Base-by-base conservation (phyloP, 2,888 invertebrate genomes). In the Iselma pallidipennis region DNA sequence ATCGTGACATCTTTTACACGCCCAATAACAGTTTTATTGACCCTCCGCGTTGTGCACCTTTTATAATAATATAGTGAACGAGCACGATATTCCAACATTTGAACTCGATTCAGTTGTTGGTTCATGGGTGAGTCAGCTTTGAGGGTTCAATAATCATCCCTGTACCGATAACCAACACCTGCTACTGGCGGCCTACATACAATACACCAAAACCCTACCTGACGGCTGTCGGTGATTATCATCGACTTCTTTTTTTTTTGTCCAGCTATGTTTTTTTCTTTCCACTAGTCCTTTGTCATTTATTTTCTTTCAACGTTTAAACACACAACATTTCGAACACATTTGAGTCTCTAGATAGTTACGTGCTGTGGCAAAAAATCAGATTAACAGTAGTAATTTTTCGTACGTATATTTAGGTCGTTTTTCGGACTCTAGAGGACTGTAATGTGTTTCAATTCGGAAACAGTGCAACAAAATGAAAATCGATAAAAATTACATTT, bases 61-160 rank as follows among this genome's bases (percentile, higher is more conserved):
- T n/a, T n/a, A n/a, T n/a, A n/a, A n/a, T n/a, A n/a, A n/a, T n/a
- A n/a, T n/a, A n/a, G n/a, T n/a, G n/a, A n/a, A n/a, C n/a, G n/a
- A n/a, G n/a, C n/a, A n/a, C n/a, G n/a, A n/a, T n/a, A n/a, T n/a
- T n/a, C n/a, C n/a, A n/a, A n/a, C n/a, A n/a, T 31, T 31, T 16
- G 19, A 49, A 1, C 49, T 9, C 7, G n/a, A 49, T 49, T 49
- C 19, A n/a, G 16, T n/a, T n/a, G n/a, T 6, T n/a, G 14, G 42
- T 37, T 37, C 42, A 37, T 37, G 42, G 42, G 42, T 37, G 42
- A 37, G 42, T 37, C 42, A 37, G 42, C 42, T n/a, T n/a, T n/a
- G n/a, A 14, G 4, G 49, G 4, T 49, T 23, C 23, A 14, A 50
- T 50, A 50, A 14, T 50, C 50, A 50, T 50, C 28, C 6, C 12